Conservation (phyloP, 2,113 vertebrate species). For the Suricata suricatta region DNA sequence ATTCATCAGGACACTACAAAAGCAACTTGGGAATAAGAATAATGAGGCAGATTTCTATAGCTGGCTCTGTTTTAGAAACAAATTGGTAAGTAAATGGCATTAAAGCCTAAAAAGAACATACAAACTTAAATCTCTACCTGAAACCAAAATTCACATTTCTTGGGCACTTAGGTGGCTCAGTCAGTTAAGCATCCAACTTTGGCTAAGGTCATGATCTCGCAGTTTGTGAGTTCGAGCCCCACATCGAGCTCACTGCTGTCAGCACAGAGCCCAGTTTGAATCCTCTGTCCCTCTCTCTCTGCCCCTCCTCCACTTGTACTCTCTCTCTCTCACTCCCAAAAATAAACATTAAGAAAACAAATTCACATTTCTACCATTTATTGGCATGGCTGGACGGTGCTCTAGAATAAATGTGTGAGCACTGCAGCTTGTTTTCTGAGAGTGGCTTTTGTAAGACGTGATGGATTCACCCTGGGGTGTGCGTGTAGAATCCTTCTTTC, state of each 20-base stretch:
- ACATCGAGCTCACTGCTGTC: too few relatives aligned
- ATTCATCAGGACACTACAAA: not conserved
- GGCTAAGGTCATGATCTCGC: too few relatives aligned
- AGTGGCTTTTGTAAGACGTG: not conserved
- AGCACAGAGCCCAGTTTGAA: too few relatives aligned
- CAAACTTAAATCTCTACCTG: not conserved
- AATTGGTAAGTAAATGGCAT: not conserved
- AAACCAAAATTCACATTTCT: not conserved
- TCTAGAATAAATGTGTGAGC: not conserved
- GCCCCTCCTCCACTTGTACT: too few relatives aligned
- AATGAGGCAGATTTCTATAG: not conserved
- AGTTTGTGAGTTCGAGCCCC: too few relatives aligned
- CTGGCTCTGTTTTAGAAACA: not conserved
- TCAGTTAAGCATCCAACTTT: too few relatives aligned
- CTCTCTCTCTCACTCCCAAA: too few relatives aligned
- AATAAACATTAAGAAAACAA: not conserved
- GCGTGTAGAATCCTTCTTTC: not conserved
- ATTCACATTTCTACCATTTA: not conserved
- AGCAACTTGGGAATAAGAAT: not conserved
- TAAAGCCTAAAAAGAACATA: not conserved
- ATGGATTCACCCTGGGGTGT: not conserved
- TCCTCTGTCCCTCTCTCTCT: too few relatives aligned
- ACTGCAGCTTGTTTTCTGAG: not conserved
- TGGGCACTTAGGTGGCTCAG: too few relatives aligned
- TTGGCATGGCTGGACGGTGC: not conserved